These are phyloP conservation scores for Cantharis nigra DNA, from an alignment of 2,888 invertebrate genomes.

Conservation along the genomic window DNA sequence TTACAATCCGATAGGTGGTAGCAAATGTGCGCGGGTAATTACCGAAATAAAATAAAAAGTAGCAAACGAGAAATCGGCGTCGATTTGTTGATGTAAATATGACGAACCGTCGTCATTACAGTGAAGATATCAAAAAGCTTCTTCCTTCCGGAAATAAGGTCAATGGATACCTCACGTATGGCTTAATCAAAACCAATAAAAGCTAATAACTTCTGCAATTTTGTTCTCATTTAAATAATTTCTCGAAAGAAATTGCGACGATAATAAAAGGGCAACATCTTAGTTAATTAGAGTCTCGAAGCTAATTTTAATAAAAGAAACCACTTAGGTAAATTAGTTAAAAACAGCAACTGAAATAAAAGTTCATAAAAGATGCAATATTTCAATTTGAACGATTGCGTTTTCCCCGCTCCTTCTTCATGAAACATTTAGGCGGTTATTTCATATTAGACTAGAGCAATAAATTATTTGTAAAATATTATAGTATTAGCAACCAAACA, in stretches of 20 bases:
- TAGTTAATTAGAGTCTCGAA: background rate
- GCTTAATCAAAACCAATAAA: background rate
- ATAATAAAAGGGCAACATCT: background rate
- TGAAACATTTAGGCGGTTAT: background rate
- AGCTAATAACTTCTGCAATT: background rate
- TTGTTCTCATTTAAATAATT: background rate
- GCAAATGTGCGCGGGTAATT: background rate
- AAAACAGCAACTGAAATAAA: background rate
- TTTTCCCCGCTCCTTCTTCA: background rate
- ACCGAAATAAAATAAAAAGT: background rate
- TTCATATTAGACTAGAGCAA: background rate
- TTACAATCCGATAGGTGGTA: no score
- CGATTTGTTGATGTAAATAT: background rate
- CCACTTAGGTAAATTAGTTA: background rate
- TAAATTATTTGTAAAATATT: conserved; percentile 4
- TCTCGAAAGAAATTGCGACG: background rate
- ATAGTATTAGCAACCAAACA: background rate
- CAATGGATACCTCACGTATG: background rate
- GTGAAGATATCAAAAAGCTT: background rate
- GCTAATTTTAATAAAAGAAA: background rate
- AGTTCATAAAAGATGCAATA: background rate
- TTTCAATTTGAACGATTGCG: background rate
- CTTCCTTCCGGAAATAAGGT: background rate
- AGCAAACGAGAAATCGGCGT: background rate
- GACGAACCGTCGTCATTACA: background rate